Base-by-base conservation (phyloP, 2,888 invertebrate genomes). In the Patella pellucida region DNA sequence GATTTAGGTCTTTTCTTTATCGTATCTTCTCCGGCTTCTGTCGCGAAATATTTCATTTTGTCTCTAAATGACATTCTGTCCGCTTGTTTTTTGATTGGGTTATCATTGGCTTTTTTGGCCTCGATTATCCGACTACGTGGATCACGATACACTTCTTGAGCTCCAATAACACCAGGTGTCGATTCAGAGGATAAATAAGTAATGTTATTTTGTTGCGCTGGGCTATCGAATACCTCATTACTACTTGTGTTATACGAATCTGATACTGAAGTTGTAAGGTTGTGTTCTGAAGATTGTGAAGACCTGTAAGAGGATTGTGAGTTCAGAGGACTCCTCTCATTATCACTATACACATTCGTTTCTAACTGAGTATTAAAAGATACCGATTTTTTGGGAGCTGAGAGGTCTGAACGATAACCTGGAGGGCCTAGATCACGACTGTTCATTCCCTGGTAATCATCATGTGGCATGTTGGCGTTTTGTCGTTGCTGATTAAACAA, bases 21-120 rank as follows among this genome's bases (percentile, higher is more conserved):
- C 79, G 97, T 96, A 88, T 95, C 94, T 90, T 98, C 97, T 68
- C 98, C 98, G 16, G 97, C 95, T 92, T 98, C 98, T 92, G 96
- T 94, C 68, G 98, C 99, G 93, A 99, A 99, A 96, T 98, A 97
- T 92, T 97, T 97, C 98, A 99, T 99, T 92, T 99, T 99, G 92
- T 99, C 99, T 91, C 97, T 95, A 92, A 99, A 99, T 76, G 96
- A 96, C 79, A 99, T 93, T 87, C 97, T 96, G 90, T 98, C 98
- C 2, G 81, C 77, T 23, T 82, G 79, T 27, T 76, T 74, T 73
- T 82, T 83, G 19, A 69, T 41, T 23, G 54, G 56, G 14, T 76
- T 74, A 27, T 72, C 74, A 50, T 83, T 84, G 68, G 83, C 82
- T 31, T 86, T 84, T 77, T 86, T 86, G 77, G 96, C 96, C 2